A percentile compares a stretch with the other conserved stretches of the same genome.
These are phyloP conservation scores for Eupithecia exiguata DNA, from an alignment of 2,888 invertebrate species.

Conservation along the genomic window DNA sequence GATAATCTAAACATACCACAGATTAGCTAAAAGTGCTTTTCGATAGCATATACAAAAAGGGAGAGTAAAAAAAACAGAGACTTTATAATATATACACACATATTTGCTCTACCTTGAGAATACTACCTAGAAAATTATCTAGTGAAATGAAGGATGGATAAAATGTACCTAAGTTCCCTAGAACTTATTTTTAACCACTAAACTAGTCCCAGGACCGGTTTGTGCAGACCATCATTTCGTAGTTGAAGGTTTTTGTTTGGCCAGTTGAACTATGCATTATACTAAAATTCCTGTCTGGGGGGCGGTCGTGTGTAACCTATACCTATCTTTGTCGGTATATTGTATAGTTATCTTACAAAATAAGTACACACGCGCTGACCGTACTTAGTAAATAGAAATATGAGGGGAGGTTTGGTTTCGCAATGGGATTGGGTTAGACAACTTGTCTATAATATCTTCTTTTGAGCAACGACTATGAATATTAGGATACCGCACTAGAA, in stretches of 20 bases:
- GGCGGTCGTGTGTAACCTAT: not conserved
- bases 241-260: constrained; percentile 16
- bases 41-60: not conserved
- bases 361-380: not conserved
- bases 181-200: constrained; percentile 22
- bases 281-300: not conserved
- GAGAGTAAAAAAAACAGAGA: not conserved
- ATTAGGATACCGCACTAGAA: too few species aligned
- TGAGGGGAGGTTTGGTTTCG: not conserved
- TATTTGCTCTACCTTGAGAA: not conserved
- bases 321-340: not conserved
- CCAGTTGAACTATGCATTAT: not conserved
- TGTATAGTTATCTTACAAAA: not conserved
- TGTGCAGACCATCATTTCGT: constrained; percentile 6
- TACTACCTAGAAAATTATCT: not conserved
- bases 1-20: not conserved
- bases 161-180: not conserved
- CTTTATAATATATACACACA: too few species aligned
- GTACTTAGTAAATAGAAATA: not conserved
- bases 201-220: constrained; percentile 23
- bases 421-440: not conserved
- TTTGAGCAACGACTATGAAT: too few species aligned
- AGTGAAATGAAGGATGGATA: not conserved
- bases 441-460: too few species aligned
- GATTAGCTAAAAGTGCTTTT: not conserved